Base-by-base conservation (phyloP, 2,797 vertebrate species). In the Sebastolobus altivelis region DNA sequence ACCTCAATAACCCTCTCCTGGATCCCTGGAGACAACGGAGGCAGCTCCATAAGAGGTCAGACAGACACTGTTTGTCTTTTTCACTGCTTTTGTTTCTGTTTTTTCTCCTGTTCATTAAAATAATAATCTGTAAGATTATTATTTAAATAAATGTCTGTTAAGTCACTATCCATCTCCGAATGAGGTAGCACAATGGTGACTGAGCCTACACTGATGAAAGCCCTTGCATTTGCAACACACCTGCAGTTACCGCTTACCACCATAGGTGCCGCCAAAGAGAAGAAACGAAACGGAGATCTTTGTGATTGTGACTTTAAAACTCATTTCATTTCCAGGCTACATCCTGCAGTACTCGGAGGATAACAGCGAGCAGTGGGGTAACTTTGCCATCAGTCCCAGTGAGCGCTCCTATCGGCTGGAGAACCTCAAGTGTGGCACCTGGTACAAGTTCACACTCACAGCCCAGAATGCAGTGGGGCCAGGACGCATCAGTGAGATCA, bases 381-480 rank as follows among this genome's bases (percentile, higher is more conserved):
- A 97, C 80, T 97, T 98, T 70, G 96, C 98, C 80, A 99, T 99
- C 92, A 99, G 98, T 89, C 98, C 98, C 18, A 99, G 98, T 0
- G 98, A 99, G 79, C 97, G 98, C 1, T 97, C 97, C 2, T 99
- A 99, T 83, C 96, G 98, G 16, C 89, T 99, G 80, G 98, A 99
- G 81, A 99, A 96, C 20, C 90, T 99, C 62, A 99, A 98, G 67
- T 99, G 98, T 37, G 98, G 98, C 62, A 99, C 98, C 0, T 99
- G 98, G 98, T 99, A 99, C 85, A 99, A 99, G 88, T 99, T 99
- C 89, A 99, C 98, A 0, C 94, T 99, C n/a, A 99, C 98, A 0
- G 98, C 98, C 74, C 98, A 99, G 90, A 99, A 99, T 1, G 98
- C 97, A 37, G 98, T 99, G 52, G 98, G 98, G 1, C 98, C 98